Evolutionary conservation across 2,888 invertebrate genomes (phyloP), one percentile per base, ranked within the genome.

Genomic region (Rhagonycha fulva): DNA sequence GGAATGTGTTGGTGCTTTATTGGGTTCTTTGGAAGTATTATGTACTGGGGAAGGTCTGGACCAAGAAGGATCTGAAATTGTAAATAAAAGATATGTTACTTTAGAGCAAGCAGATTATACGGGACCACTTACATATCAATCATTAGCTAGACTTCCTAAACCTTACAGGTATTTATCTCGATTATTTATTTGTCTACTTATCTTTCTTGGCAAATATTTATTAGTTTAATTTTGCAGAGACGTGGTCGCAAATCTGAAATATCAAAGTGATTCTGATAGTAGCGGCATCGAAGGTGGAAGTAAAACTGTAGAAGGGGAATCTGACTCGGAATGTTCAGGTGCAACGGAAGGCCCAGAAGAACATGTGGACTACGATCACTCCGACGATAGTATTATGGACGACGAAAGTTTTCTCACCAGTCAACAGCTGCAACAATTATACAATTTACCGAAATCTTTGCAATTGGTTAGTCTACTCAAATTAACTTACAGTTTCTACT

Each of bases 121-220:
- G 10, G 96, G 96, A 4, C 96, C 96, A 0, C 86, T 96, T 72
- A 96, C 96, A 24, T 96, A 96, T 85, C 95, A 96, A 86, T 95
- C 95, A 11, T 91, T 96, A 88, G 94, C 95, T 0, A 90, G 96
- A 76, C 86, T 96, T 72, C 96, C 96, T 9, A 95, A 95, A 83
- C 94, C 94, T 0, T 96, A 96, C 83, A 91, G 93, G 92, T 93
- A 87, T 4, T 68, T 68, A 11, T 75, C 24, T 12, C 23, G 24
- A 11, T 23, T 14, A 30, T 70, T n/a, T n/a, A n/a, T n/a, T n/a
- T n/a, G n/a, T n/a, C 9, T 4, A 67, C 14, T n/a, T 12, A 9
- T 0, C 12, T 63, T 63, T 14, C 28, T 47, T 1, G 19, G 7
- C 1, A 14, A 28, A n/a, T 47, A 60, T 2, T 68, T n/a, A 12